Base-by-base conservation (phyloP, 2,113 vertebrate species). In the Sorex araneus region DNA sequence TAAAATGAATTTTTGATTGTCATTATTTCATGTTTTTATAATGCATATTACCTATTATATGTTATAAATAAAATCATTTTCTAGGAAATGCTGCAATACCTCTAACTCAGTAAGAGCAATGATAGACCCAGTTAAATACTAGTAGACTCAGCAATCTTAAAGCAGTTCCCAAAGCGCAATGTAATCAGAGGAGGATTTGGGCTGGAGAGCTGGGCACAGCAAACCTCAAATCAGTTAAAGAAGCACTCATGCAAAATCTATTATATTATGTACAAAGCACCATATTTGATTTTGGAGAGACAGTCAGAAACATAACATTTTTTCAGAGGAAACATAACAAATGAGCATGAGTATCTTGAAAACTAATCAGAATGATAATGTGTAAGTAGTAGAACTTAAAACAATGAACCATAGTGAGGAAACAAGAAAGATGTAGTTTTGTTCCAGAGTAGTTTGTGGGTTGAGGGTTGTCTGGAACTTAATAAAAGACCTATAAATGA, bases 201-300 rank as follows among this genome's bases (percentile, higher is more conserved):
- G 45, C 84, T 81, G 78, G 84, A 66, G 16, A 79, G 73, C 18
- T 60, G 57, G 57, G 18, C 19, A 60, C 57, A 60, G 18, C 70
- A 85, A 86, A 86, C 69, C 18, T 28, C 18, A 89, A 84, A 73
- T 80, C 21, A 30, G 66, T 86, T 91, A 91, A 92, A 50, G 64
- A 85, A 74, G 11, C 47, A 87, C 36, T 50, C 15, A 23, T 63
- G 8, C 23, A 75, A 67, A 85, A 18, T 45, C 86, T 28, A 30
- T n/a, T 30, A 47, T 28, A 30, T n/a, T 30, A 47, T 57, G 30
- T 0, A 28, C 66, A 77, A 77, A 70, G 15, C 10, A 28, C 77
- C n/a, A 8, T 89, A 50, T 67, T 36, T 34, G 16, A 54, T 45
- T 50, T 84, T 69, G 21, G 43, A 32, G 28, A 89, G 30, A 89